phyloP scores from a whole-genome alignment of 2,888 invertebrate species.

The Watsonalla cultraria region DNA sequence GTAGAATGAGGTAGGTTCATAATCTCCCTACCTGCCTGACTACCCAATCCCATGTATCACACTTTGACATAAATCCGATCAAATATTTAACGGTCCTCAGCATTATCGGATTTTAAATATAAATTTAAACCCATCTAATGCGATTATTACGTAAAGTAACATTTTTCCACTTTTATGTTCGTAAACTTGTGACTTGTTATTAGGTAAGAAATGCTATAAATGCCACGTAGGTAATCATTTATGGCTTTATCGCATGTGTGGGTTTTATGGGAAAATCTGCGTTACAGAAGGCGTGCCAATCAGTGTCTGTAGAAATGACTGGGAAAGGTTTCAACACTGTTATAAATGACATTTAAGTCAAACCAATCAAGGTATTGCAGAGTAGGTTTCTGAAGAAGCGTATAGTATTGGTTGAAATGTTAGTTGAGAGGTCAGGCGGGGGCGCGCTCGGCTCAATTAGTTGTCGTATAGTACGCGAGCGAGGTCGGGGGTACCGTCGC shows the following conservation, averaged over 20 bases:
- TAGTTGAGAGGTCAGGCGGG: constrained; percentile 30
- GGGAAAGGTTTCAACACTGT: constrained; percentile 15
- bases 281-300: constrained; percentile 22
- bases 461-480: constrained; percentile 35
- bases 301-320: constrained; percentile 23
- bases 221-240: constrained; percentile 18
- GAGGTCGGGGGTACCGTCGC: constrained; percentile 22
- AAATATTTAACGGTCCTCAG: constrained; percentile 67
- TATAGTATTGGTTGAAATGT: background rate
- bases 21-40: constrained; percentile 23
- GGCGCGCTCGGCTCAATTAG: constrained; percentile 52
- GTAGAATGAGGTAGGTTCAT: constrained; percentile 22
- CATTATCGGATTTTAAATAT: constrained; percentile 47
- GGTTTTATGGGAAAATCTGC: constrained; percentile 20
- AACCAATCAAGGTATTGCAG: constrained; percentile 36
- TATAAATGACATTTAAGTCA: constrained; percentile 19
- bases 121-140: constrained; percentile 51
- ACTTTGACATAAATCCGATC: constrained; percentile 71
- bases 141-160: constrained; percentile 53
- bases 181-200: constrained; percentile 19
- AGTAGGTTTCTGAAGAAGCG: background rate
- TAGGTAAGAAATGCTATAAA: constrained; percentile 31
- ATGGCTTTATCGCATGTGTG: constrained; percentile 8
- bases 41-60: constrained; percentile 50
- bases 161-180: constrained; percentile 33